phyloP scores from a whole-genome alignment of 2,797 vertebrate genomes.

The Vultur gryphus region DNA sequence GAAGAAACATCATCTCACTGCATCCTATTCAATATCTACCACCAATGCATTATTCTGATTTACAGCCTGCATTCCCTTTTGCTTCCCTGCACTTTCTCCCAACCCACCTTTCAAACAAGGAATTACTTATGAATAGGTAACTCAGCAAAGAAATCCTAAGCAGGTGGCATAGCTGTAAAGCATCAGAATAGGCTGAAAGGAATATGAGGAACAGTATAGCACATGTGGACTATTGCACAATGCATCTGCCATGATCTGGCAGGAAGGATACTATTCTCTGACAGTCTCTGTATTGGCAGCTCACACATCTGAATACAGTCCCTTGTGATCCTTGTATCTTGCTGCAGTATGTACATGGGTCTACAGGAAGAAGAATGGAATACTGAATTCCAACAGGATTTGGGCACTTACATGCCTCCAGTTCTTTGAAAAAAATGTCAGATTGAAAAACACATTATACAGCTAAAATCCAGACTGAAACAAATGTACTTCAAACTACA shows the following conservation, averaged over 20 bases:
- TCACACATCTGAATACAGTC: neutral
- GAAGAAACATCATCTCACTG: neutral
- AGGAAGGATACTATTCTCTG: neutral
- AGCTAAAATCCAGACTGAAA: neutral
- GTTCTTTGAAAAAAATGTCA: neutral
- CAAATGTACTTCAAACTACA: fast-evolving
- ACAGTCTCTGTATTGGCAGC: neutral
- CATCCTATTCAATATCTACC: neutral
- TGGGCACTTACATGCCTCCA: neutral
- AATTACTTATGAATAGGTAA: neutral
- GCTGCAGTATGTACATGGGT: neutral
- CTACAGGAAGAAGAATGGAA: neutral
- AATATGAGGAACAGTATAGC: neutral
- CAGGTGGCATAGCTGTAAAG: neutral
- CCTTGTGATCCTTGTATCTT: neutral
- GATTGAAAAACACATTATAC: neutral
- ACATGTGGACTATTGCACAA: fast-evolving
- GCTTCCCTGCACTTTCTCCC: neutral
- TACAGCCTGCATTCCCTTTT: neutral
- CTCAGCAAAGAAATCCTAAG: neutral
- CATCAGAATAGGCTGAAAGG: neutral
- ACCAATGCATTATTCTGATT: neutral
- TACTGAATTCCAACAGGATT: neutral
- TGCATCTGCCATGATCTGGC: neutral
- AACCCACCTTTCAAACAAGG: neutral